Conservation (phyloP, 2,888 invertebrate species). For the Abscondita cerata region DNA sequence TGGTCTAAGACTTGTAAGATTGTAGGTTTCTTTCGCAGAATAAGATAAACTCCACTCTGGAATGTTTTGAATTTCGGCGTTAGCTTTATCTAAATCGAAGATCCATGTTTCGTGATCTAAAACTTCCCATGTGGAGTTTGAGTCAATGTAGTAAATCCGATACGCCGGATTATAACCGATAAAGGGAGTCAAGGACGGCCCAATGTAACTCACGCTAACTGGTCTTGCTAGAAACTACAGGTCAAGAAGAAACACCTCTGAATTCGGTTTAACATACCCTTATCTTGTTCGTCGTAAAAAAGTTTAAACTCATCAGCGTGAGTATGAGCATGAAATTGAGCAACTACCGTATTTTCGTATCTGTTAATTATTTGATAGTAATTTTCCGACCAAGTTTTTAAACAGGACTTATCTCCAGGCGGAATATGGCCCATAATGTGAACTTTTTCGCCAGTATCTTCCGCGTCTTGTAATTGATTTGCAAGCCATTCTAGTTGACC, state of each 20-base stretch:
- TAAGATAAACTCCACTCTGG: slow-evolving; percentile 81
- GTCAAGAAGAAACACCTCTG: neutral
- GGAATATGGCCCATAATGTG: slow-evolving; percentile 53
- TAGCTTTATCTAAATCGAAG: slow-evolving; percentile 78
- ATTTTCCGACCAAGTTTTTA: slow-evolving; percentile 72
- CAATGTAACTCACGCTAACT: slow-evolving; percentile 78
- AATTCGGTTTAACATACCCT: slow-evolving; percentile 60
- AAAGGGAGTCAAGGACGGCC: slow-evolving; percentile 50
- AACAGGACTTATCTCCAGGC: slow-evolving; percentile 64
- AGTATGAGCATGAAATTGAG: slow-evolving; percentile 85
- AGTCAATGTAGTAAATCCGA: slow-evolving; percentile 47
- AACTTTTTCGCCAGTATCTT: slow-evolving; percentile 70
- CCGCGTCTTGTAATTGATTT: slow-evolving; percentile 74
- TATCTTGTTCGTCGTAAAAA: slow-evolving; percentile 64
- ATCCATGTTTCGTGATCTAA: slow-evolving; percentile 73
- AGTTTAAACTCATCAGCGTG: slow-evolving; percentile 80
- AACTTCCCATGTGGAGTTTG: slow-evolving; percentile 17
- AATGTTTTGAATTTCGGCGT: slow-evolving; percentile 61
- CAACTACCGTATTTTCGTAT: slow-evolving; percentile 72
- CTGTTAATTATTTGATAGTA: slow-evolving; percentile 60
- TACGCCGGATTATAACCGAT: slow-evolving; percentile 68
- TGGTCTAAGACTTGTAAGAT: slow-evolving; percentile 53
- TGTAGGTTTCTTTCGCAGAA: slow-evolving; percentile 70
- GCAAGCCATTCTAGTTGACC: slow-evolving; percentile 84
- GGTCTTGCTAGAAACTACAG: slow-evolving; percentile 51